phyloP scores from a whole-genome alignment of 2,113 vertebrate genomes.

The Clupea harengus region DNA sequence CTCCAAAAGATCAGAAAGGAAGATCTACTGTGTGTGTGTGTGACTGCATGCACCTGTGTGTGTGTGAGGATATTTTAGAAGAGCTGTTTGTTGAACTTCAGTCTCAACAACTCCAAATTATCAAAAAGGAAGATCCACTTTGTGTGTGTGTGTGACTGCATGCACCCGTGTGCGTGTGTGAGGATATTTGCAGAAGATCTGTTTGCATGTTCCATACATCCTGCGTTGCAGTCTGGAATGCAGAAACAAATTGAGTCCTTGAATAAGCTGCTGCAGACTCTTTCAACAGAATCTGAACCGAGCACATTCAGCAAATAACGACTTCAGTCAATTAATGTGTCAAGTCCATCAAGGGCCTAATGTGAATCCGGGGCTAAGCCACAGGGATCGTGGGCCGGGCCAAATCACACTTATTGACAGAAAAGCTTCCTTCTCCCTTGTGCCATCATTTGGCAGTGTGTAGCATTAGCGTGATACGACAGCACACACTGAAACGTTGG shows the following conservation, averaged over 20 bases:
- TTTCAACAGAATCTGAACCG: not conserved
- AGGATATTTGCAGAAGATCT: not conserved
- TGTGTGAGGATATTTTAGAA: not conserved
- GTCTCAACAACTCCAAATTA: too few relatives aligned
- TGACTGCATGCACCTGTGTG: not conserved
- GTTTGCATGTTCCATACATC: not conserved
- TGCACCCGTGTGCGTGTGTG: not conserved
- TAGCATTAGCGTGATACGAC: not conserved
- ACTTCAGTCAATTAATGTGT: not conserved
- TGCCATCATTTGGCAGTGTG: not conserved
- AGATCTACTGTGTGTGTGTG: constrained; percentile 17
- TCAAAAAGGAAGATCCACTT: not conserved
- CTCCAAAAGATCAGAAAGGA: not conserved
- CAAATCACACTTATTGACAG: not conserved
- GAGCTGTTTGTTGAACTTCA: not conserved
- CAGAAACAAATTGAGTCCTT: not conserved
- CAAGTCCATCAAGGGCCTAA: not conserved
- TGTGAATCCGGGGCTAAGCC: not conserved
- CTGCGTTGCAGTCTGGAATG: not conserved
- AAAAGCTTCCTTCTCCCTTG: not conserved
- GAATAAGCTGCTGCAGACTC: not conserved
- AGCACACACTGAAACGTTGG: not conserved
- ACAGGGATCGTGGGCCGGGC: not conserved
- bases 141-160: not conserved
- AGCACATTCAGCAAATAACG: not conserved